Conservation (phyloP, 2,113 vertebrate genomes). For the Rhombomys opimus region DNA sequence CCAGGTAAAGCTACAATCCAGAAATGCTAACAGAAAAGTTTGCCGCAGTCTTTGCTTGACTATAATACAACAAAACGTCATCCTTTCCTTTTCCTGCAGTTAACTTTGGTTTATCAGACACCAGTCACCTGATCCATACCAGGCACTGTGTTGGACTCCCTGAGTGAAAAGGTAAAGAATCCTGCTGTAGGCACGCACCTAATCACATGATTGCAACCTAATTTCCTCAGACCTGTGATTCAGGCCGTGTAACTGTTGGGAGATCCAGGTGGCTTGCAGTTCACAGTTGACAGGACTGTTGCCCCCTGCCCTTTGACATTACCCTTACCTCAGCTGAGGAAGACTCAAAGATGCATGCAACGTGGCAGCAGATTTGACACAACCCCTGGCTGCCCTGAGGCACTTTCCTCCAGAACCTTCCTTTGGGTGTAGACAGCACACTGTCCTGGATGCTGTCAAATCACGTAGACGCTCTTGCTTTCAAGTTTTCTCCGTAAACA, state of each 20-base stretch:
- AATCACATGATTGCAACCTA: not conserved
- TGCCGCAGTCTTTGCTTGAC: not conserved
- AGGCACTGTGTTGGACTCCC: not conserved
- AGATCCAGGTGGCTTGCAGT: not conserved
- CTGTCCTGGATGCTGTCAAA: not conserved
- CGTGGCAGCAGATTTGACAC: not conserved
- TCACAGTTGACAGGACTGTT: not conserved
- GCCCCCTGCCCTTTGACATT: not conserved
- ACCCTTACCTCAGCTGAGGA: not conserved
- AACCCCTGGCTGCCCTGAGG: not conserved
- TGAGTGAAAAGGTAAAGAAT: not conserved
- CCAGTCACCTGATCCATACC: not conserved
- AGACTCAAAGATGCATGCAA: not conserved
- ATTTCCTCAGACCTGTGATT: not conserved
- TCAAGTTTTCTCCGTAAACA: not conserved
- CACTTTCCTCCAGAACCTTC: not conserved
- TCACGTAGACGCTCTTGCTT: not conserved
- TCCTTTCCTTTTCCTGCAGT: constrained; percentile 16
- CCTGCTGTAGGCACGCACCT: not conserved
- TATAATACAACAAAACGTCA: not conserved
- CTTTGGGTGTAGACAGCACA: not conserved
- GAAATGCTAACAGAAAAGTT: constrained; percentile 35
- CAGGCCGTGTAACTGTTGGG: not conserved
- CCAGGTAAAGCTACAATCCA: not conserved
- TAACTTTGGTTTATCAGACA: constrained; percentile 7